These are phyloP conservation scores for Ferrisia virgata DNA, from an alignment of 2,888 invertebrate genomes.

Conservation along the genomic window DNA sequence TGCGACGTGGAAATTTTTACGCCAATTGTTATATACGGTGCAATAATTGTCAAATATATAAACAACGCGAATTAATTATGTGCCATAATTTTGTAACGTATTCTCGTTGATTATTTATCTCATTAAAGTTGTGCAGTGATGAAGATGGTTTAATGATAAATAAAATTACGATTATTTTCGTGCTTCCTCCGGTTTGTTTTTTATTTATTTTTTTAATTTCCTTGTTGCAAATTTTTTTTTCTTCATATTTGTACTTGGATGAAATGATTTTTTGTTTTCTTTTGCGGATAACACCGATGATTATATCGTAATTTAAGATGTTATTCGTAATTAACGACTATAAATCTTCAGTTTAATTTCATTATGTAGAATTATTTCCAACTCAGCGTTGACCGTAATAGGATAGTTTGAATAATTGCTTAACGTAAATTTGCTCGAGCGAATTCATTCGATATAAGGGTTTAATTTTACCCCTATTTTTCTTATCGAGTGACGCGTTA, in stretches of 20 bases:
- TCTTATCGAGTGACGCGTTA: slow-evolving; percentile 14
- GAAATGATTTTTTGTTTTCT: neutral
- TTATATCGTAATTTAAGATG: neutral
- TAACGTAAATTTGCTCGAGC: neutral
- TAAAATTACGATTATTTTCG: neutral
- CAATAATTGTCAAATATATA: neutral
- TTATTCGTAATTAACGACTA: neutral
- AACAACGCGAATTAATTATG: neutral
- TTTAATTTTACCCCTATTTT: neutral
- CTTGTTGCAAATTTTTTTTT: neutral
- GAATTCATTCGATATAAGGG: neutral
- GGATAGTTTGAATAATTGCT: neutral
- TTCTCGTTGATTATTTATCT: neutral
- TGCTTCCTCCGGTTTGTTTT: neutral
- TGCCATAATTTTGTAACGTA: neutral
- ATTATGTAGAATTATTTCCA: neutral
- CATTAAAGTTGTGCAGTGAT: neutral
- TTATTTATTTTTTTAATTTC: neutral
- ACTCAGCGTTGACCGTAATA: neutral
- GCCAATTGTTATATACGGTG: neutral
- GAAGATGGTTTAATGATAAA: neutral
- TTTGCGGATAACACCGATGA: neutral
- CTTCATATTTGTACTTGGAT: neutral
- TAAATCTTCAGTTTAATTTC: neutral
- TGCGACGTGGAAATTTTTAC: neutral